Evolutionary conservation across 1,140 invertebrate genomes (phyloP), one percentile per base, ranked within the genome.

Genomic region (Magallana angulata): DNA sequence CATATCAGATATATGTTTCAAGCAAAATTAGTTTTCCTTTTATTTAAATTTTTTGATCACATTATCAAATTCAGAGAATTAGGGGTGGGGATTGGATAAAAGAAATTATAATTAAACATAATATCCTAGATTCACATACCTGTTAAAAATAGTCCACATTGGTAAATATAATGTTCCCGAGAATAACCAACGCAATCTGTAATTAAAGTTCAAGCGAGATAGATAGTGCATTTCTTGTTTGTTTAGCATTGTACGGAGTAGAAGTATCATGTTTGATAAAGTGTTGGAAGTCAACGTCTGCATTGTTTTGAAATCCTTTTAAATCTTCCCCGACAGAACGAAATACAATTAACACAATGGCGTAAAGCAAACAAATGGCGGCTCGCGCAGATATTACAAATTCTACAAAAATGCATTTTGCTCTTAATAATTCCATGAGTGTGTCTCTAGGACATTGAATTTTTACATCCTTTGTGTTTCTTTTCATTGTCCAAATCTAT

Each of bases 231-330:
- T 76, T 76, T 76, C 36, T 30, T 76, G 68, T 76, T 76, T 76
- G 68, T 76, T 76, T 36, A 76, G 68, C 24, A 76, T 76, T 76
- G 68, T 76, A 36, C 36, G 18, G 24, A 11, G 12, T 76, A 76
- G 24, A 18, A 36, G 24, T 76, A 76, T 76, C 68, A 76, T 76
- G 68, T 76, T 76, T 76, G 68, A 76, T 76, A 76, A 76, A 76
- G 68, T 76, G 68, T 76, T 76, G 68, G 68, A 76, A 76, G 68
- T 76, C 68, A 76, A 30, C 68, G 24, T 30, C 68, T 9, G 24
- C 68, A 76, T 76, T 76, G 68, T 76, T 76, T 76, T 76, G 68
- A 24, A 76, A 76, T 76, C 68, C 68, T 36, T 76, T 76, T 76
- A 76, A 76, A 76, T 76, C 68, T 76, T 18, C 36, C 68, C 68